Evolutionary conservation across 2,113 vertebrate species (phyloP).

Genomic region (Diglossa brunneiventris): DNA sequence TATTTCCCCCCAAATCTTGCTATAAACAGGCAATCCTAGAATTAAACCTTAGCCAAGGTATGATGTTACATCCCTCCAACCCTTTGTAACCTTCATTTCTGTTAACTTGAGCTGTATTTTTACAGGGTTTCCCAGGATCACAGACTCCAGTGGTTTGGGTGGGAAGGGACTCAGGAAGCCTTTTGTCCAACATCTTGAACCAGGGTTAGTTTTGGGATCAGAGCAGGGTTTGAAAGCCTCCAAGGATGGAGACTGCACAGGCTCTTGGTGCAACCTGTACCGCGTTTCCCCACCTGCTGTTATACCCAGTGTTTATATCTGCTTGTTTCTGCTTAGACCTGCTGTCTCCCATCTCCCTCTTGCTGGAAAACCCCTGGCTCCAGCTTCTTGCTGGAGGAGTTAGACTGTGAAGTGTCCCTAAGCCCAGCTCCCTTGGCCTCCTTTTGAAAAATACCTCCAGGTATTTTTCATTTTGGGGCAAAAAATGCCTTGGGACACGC

Average conservation of each 20-base stretch:
- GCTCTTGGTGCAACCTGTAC: not conserved
- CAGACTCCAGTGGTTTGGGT: not conserved
- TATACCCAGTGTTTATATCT: not conserved
- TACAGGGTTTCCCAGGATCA: not conserved
- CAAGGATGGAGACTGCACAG: not conserved
- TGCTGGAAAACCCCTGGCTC: not conserved
- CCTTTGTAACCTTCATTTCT: not conserved
- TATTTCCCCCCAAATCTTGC: not conserved
- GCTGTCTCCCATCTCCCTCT: not conserved
- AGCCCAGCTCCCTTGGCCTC: not conserved
- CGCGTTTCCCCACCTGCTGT: fast-evolving
- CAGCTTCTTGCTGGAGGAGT: not conserved
- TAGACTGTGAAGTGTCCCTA: not conserved
- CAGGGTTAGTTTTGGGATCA: not conserved
- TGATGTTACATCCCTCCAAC: not conserved
- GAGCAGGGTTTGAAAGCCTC: not conserved
- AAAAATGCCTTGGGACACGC: not conserved
- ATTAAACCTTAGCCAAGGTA: not conserved
- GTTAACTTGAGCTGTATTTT: not conserved
- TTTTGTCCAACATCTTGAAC: not conserved
- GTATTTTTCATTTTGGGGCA: not conserved
- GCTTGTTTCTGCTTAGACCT: not conserved
- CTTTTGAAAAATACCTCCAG: not conserved
- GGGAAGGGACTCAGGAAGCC: not conserved
- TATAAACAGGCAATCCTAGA: not conserved